Evolutionary conservation across 2,797 vertebrate species (phyloP).

Genomic region (Pseudomugil tenellus): DNA sequence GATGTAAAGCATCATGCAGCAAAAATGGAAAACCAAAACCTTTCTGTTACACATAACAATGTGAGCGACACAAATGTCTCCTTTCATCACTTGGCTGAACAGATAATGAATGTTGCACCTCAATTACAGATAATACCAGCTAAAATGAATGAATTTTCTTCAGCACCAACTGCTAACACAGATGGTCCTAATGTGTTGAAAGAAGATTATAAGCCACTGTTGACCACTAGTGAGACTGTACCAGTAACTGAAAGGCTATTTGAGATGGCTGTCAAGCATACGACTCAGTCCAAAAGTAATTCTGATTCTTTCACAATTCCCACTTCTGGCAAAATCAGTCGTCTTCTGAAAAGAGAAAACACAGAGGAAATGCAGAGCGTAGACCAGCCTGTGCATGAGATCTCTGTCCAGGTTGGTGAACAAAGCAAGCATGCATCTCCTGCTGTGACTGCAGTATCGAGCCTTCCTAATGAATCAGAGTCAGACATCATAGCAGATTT

Average conservation of each 20-base stretch:
- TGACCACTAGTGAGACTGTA: conserved; percentile 5
- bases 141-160: conserved; percentile 32
- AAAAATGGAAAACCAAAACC: conserved; percentile 25
- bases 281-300: conserved; percentile 18
- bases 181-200: background rate
- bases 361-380: conserved; percentile 26
- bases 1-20: conserved; percentile 7
- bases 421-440: conserved; percentile 28
- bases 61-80: background rate
- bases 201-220: conserved; percentile 30
- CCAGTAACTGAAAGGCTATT: conserved; percentile 36
- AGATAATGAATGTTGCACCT: conserved; percentile 14
- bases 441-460: conserved; percentile 20
- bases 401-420: conserved; percentile 29
- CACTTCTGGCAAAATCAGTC: conserved; percentile 13
- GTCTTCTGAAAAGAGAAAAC: conserved; percentile 33
- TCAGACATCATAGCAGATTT: conserved; percentile 1
- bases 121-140: conserved; percentile 25
- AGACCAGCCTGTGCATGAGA: conserved; percentile 23
- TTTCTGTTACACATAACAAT: background rate
- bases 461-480: conserved; percentile 24
- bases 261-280: conserved; percentile 16
- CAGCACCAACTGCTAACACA: conserved; percentile 9
- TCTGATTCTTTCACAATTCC: conserved; percentile 18
- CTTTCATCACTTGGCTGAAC: conserved; percentile 14